Evolutionary conservation across 2,888 invertebrate genomes (phyloP), one percentile per base, ranked within the genome.

Genomic region (Rhabditoides inermis): DNA sequence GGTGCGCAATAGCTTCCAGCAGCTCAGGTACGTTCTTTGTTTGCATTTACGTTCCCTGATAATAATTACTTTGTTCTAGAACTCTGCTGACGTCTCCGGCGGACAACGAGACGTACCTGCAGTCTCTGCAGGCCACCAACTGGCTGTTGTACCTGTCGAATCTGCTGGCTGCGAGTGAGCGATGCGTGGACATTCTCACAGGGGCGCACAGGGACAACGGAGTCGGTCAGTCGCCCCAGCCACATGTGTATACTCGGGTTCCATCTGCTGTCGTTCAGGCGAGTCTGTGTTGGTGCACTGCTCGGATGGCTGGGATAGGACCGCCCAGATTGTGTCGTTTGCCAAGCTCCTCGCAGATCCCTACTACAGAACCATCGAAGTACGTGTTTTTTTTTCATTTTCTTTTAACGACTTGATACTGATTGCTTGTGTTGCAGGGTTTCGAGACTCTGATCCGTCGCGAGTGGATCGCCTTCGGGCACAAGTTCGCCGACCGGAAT

Each of bases 231-330:
- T n/a, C n/a, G n/a, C n/a, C n/a, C n/a, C n/a, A n/a, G n/a, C n/a
- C n/a, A 5, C 5, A 49, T 10, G 10, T 49, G 37, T 5, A n/a
- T 39, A 39, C 6, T 46, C 22, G 18, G 18, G 80, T 85, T 88
- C 18, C 87, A 87, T 22, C 82, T 92, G 54, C 79, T 89, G 70
- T 85, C 86, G 59, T 86, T 90, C 6, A 86, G 90, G 22, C 85
- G 65, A 85, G 85, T 90, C 92, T 6, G 94, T 91, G 50, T 82
- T 98, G 57, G 91, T 98, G 10, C 95, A 95, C 79, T 95, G 95
- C 79, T 91, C 91, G 2, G 95, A 95, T 80, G 95, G 95, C 44
- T 95, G 95, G 95, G 95, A 98, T 80, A 84, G 95, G 65, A 98
- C 95, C 52, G 89, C 95, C 42, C 95, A 98, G 81, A 87, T 98